Percentiles rank a stretch among this genome's conserved stretches.
Conservation (phyloP, 2,113 vertebrate species). For the Hypanus sabinus region DNA sequence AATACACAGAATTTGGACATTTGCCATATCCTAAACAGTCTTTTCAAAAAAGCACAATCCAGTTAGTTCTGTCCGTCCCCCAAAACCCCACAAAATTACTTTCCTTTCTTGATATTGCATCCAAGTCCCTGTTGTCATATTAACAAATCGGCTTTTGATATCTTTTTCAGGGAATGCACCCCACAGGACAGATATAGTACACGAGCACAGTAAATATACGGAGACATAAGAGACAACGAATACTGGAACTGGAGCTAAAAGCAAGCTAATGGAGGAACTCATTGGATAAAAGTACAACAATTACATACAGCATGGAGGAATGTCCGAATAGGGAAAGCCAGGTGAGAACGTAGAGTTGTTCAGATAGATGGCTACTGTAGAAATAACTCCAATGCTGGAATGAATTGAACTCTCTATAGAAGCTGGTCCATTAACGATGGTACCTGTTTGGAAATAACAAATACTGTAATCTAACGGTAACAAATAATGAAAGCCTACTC, state of each 20-base stretch:
- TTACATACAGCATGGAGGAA: conserved; percentile 28
- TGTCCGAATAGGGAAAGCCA: background rate
- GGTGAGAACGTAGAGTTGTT: background rate
- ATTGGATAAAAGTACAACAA: background rate
- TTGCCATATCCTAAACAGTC: background rate
- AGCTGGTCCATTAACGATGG: background rate
- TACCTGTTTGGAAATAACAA: background rate
- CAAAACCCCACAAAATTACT: background rate
- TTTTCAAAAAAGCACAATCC: background rate
- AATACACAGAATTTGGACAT: background rate
- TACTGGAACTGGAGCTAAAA: too few species aligned
- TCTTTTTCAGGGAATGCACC: background rate
- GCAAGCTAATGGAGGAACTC: too few species aligned
- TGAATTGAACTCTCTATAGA: background rate
- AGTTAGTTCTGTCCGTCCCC: background rate
- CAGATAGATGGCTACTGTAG: conserved; percentile 27
- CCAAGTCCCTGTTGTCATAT: background rate
- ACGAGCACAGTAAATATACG: background rate
- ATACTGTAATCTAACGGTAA: background rate
- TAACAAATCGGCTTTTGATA: background rate
- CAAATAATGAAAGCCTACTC: background rate
- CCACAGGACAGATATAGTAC: background rate
- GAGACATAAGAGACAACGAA: too few species aligned
- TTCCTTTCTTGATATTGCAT: background rate
- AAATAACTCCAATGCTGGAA: background rate